Evolutionary conservation across 1,140 invertebrate species (phyloP), one percentile per base, ranked within the genome.

Genomic region (Nylanderia fulva): DNA sequence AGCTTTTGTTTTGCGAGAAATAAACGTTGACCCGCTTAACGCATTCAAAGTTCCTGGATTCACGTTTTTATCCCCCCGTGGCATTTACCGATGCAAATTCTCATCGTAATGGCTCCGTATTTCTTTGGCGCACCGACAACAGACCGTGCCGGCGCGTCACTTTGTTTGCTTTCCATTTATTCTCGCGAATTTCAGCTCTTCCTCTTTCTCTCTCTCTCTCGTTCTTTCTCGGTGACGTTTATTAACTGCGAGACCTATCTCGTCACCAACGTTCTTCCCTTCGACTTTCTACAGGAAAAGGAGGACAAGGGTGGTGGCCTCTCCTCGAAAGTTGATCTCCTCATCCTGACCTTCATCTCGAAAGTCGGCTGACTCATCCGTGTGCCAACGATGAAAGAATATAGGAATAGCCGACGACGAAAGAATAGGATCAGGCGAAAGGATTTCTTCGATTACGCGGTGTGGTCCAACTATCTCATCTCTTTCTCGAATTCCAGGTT

Each of bases 91-190:
- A 72, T 82, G 66, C 77, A 72, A 82, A 82, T 82, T 72, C 52
- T 45, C 66, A 18, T 27, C 45, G 66, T 72, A 72, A 45, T 54
- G 29, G 77, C 77, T 6, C 71, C 60, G 54, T 82, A 72, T 72
- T 82, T 82, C 77, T 71, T 72, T 45, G 52, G 52, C 15, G n/a
- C 5, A 42, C 64, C 48, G 48, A 42, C 64, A 80, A 69, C 77
- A 72, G 36, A 56, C 39, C 77, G 36, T 24, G 77, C 77, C 52
- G 77, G 72, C 77, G 60, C 36, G 77, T 82, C 77, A 82, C 77
- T 82, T 72, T 82, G 66, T 82, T 82, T 82, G 77, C 66, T 82
- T 82, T 82, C 52, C 77, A 82, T 82, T 60, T 82, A 82, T 72
- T 80, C 77, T 18, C 52, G 52, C 21, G 64, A 72, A 82, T 82